phyloP scores from a whole-genome alignment of 2,113 vertebrate species.

The Bujurquina vittata region DNA sequence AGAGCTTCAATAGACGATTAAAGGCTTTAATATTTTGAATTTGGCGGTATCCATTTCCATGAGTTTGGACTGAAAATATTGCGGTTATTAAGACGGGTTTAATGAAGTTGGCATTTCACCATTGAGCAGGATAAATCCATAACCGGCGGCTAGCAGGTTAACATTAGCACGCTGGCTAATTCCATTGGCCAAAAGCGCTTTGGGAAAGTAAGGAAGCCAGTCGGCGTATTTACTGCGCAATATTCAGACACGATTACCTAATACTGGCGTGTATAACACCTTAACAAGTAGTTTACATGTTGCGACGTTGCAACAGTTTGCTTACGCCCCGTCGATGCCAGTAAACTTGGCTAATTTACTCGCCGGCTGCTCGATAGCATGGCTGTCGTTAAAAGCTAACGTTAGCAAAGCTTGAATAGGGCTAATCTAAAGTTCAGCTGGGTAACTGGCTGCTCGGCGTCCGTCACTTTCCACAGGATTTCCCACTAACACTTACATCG shows the following conservation, averaged over 20 bases:
- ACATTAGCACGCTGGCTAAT: constrained; percentile 55
- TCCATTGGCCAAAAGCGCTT: not conserved
- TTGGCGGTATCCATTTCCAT: not conserved
- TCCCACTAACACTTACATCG: not conserved
- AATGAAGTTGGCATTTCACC: not conserved
- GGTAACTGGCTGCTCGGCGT: constrained; percentile 35
- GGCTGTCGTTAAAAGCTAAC: constrained; percentile 27
- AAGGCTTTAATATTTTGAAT: not conserved
- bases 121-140: not conserved
- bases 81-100: not conserved
- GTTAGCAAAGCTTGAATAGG: constrained; percentile 49
- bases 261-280: not conserved
- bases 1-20: accelerated
- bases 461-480: not conserved
- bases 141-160: constrained; percentile 4
- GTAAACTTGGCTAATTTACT: constrained; percentile 43
- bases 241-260: not conserved
- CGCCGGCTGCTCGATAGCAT: constrained; percentile 54
- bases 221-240: not conserved
- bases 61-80: not conserved
- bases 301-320: not conserved
- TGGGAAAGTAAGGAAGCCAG: not conserved
- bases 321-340: not conserved
- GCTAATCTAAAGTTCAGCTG: constrained; percentile 61
- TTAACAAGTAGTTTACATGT: not conserved